Evolutionary conservation across 2,888 invertebrate genomes (phyloP).

Genomic region (Zygogramma bicolorata): DNA sequence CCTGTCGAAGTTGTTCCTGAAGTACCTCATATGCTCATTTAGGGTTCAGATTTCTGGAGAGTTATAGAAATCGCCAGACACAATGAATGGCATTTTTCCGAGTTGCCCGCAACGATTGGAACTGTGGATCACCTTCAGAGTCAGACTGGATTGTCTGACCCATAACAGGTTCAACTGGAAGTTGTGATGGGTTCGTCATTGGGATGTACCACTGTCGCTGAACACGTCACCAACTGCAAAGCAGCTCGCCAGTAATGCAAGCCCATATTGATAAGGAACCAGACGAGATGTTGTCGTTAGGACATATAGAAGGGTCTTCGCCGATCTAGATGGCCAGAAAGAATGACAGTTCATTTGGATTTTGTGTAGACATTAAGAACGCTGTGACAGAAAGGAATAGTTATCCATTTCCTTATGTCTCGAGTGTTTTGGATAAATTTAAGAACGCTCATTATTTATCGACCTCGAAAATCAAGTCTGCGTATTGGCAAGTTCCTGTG

Average conservation of each 20-base stretch:
- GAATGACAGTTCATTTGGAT: no score
- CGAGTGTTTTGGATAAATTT: no score
- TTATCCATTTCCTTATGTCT: no score
- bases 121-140: conserved; percentile 16
- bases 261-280: conserved; percentile 18
- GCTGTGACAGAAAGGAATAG: no score
- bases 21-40: no score
- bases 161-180: neutral
- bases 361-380: no score
- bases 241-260: conserved; percentile 29
- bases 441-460: no score
- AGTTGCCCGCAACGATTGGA: neutral
- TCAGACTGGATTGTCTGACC: neutral
- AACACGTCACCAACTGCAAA: neutral
- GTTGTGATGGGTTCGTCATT: neutral
- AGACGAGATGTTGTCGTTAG: conserved; percentile 24
- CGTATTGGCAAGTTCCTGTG: no score
- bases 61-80: conserved; percentile 13
- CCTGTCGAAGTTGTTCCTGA: no score
- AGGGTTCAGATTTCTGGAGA: conserved; percentile 8
- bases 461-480: no score
- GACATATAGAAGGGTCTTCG: conserved; percentile 49
- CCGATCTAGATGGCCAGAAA: no score
- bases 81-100: conserved; percentile 25
- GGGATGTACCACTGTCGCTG: neutral